phyloP scores from a whole-genome alignment of 2,888 invertebrate genomes.

The Drosophila basisetae region DNA sequence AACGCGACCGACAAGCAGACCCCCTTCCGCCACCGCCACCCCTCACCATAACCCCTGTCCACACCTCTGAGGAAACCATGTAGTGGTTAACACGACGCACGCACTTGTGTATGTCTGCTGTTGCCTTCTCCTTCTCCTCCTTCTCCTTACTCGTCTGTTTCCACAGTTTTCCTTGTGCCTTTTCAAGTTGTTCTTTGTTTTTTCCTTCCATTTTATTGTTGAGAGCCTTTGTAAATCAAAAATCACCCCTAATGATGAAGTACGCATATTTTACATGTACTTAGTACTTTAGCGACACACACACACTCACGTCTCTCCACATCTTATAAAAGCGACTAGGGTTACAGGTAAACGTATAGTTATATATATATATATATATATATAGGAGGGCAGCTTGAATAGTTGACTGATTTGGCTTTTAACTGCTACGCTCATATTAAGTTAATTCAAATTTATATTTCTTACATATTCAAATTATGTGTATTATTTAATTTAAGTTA shows the following conservation, averaged over 20 bases:
- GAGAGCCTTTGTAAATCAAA: conserved; percentile 57
- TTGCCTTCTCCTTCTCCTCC: neutral
- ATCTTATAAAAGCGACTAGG: conserved; percentile 22
- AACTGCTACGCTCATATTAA: neutral
- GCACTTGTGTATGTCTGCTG: conserved; percentile 50
- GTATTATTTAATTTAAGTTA: neutral
- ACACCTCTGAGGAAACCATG: neutral
- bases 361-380: neutral
- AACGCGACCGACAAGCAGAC: neutral
- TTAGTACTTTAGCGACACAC: conserved; percentile 34
- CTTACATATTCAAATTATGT: neutral
- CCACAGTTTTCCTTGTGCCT: conserved; percentile 40
- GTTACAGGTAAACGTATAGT: conserved; percentile 24
- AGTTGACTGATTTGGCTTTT: neutral
- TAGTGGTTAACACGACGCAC: conserved; percentile 41
- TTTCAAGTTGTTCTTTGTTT: conserved; percentile 45
- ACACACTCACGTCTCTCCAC: conserved; percentile 18
- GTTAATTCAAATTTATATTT: neutral
- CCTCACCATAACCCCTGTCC: neutral
- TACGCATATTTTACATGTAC: conserved; percentile 63
- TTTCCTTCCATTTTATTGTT: conserved; percentile 36
- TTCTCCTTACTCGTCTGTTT: conserved; percentile 15
- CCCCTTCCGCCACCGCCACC: neutral
- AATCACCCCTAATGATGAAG: conserved; percentile 68
- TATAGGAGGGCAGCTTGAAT: conserved; percentile 1